These are phyloP conservation scores for Linepithema humile DNA, from an alignment of 1,140 invertebrate genomes.

Conservation along the genomic window DNA sequence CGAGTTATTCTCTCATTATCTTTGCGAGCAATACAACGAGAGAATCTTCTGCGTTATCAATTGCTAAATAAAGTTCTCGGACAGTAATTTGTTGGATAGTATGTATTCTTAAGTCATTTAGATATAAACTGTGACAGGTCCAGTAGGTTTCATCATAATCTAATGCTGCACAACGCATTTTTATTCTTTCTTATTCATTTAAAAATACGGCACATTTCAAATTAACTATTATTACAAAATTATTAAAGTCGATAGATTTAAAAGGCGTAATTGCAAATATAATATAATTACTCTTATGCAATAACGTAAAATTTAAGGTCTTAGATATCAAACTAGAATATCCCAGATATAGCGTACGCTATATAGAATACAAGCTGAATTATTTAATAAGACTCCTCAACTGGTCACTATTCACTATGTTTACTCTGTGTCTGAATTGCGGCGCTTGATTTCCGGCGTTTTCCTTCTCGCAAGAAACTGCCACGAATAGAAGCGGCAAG, in stretches of 20 bases:
- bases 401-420: conserved; percentile 1
- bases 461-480: conserved; percentile 22
- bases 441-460: conserved; percentile 22
- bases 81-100: neutral
- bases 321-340: no score
- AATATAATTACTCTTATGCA: no score
- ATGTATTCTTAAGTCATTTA: neutral
- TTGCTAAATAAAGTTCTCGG: conserved; percentile 14
- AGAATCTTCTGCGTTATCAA: neutral
- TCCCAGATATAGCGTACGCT: no score
- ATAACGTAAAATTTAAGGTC: no score
- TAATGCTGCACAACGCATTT: no score
- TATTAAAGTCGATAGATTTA: no score
- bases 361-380: neutral
- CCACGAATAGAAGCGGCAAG: neutral
- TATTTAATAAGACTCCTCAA: neutral
- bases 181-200: no score
- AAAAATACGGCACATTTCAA: no score
- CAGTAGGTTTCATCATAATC: no score
- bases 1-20: conserved; percentile 35
- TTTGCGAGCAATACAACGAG: neutral
- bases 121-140: no score
- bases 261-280: no score
- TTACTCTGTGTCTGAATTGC: neutral
- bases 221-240: no score